Conservation (phyloP, 2,797 vertebrate species). For the Yasuhikotakia modesta region DNA sequence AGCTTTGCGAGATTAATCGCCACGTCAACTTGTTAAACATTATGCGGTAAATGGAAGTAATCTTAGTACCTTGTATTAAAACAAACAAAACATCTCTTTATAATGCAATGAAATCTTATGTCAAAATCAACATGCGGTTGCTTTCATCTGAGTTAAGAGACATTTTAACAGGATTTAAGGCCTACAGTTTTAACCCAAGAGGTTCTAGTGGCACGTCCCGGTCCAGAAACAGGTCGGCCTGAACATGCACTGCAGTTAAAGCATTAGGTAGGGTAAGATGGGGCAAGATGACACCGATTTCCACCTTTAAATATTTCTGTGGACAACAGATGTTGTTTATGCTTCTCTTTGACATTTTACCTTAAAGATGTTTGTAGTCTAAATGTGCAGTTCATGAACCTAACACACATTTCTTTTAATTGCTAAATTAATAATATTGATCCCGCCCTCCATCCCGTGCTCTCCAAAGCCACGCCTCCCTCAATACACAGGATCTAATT, state of each 20-base stretch:
- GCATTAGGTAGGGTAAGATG: not conserved
- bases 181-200: not conserved
- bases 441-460: no score
- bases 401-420: no score
- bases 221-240: not conserved
- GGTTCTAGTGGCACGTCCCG: not conserved
- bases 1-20: slow-evolving; percentile 41
- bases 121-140: slow-evolving; percentile 10
- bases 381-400: no score
- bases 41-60: slow-evolving; percentile 34
- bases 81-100: slow-evolving; percentile 4
- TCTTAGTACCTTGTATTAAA: slow-evolving; percentile 2
- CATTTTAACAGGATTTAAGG: not conserved
- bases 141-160: not conserved
- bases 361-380: no score
- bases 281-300: not conserved
- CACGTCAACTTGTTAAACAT: slow-evolving; percentile 36
- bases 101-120: not conserved
- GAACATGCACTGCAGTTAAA: not conserved
- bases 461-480: no score
- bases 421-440: no score
- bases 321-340: not conserved
- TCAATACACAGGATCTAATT: no score
- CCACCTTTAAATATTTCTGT: not conserved
- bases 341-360: no score